These are phyloP conservation scores for Erannis defoliaria DNA, from an alignment of 2,888 invertebrate genomes.

Conservation along the genomic window DNA sequence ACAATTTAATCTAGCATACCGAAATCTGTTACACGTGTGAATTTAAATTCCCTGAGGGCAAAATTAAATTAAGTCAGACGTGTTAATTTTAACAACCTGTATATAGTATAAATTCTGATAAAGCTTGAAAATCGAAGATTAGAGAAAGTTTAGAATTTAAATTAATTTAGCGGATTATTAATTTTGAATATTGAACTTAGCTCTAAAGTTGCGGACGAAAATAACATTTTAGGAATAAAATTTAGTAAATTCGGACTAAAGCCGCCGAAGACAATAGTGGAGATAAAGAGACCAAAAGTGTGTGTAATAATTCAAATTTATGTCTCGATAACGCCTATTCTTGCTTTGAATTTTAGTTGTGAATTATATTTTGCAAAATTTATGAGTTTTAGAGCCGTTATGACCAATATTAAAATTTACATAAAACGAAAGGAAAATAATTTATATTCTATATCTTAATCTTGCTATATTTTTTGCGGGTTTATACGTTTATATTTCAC, in stretches of 20 bases:
- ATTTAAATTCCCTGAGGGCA: slow-evolving; percentile 41
- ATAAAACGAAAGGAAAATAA: background rate
- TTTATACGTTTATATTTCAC: too few relatives aligned
- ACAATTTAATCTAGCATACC: slow-evolving; percentile 14
- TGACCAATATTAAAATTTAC: slow-evolving; percentile 2
- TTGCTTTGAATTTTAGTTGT: slow-evolving; percentile 34
- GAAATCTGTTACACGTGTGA: slow-evolving; percentile 24
- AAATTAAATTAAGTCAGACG: slow-evolving; percentile 32
- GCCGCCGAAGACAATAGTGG: slow-evolving; percentile 40
- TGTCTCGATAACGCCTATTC: slow-evolving; percentile 38
- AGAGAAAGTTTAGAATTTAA: slow-evolving; percentile 74
- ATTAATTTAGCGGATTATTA: slow-evolving; percentile 84
- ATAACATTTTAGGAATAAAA: slow-evolving; percentile 26
- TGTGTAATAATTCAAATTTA: slow-evolving; percentile 46
- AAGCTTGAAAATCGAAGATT: slow-evolving; percentile 66
- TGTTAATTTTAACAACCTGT: slow-evolving; percentile 63
- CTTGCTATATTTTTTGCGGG: too few relatives aligned
- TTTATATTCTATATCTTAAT: too few relatives aligned
- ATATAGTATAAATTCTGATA: slow-evolving; percentile 50
- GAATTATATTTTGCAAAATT: slow-evolving; percentile 34
- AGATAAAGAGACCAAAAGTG: slow-evolving; percentile 40
- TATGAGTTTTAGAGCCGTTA: slow-evolving; percentile 16
- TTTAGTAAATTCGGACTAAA: slow-evolving; percentile 29
- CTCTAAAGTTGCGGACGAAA: slow-evolving; percentile 20
- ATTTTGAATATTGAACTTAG: slow-evolving; percentile 77